Conservation (phyloP, 2,113 vertebrate species). For the Lagopus muta region DNA sequence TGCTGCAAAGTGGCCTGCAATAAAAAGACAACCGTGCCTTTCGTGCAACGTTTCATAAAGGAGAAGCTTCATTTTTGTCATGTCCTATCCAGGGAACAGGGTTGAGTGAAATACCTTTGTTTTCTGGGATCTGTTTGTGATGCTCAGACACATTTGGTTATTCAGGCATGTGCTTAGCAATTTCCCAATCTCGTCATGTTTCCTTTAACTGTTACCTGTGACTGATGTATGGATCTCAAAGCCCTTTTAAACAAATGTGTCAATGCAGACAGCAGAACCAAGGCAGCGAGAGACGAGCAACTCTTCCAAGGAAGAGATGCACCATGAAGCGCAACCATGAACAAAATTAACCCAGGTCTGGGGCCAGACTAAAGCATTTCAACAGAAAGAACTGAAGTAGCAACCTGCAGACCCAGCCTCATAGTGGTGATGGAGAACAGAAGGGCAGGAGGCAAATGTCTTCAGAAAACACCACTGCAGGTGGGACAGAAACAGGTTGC, state of each 20-base stretch:
- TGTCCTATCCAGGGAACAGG: constrained; percentile 17
- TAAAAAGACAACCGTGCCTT: constrained; percentile 35
- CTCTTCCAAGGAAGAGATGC: neutral
- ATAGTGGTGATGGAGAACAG: neutral
- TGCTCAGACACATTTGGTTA: constrained; percentile 21
- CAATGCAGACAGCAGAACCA: neutral
- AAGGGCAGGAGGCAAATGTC: neutral
- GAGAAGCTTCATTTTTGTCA: constrained; percentile 40
- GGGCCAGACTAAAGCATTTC: neutral
- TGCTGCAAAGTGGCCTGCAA: constrained; percentile 29
- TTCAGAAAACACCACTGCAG: neutral
- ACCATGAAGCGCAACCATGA: neutral
- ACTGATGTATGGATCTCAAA: constrained; percentile 33
- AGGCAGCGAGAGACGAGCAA: neutral
- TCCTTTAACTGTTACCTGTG: constrained; percentile 33
- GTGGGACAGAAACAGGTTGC: no score
- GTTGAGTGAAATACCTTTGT: constrained; percentile 15
- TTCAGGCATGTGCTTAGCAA: constrained; percentile 6
- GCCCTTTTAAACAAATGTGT: neutral
- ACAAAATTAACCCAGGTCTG: neutral
- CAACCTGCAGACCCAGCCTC: neutral
- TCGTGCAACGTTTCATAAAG: constrained; percentile 8
- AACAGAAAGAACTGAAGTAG: neutral
- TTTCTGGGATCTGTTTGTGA: constrained; percentile 14
- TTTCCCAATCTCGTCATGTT: constrained; percentile 32